Conservation (phyloP, 2,113 vertebrate genomes). For the Triplophysa siluroides region DNA sequence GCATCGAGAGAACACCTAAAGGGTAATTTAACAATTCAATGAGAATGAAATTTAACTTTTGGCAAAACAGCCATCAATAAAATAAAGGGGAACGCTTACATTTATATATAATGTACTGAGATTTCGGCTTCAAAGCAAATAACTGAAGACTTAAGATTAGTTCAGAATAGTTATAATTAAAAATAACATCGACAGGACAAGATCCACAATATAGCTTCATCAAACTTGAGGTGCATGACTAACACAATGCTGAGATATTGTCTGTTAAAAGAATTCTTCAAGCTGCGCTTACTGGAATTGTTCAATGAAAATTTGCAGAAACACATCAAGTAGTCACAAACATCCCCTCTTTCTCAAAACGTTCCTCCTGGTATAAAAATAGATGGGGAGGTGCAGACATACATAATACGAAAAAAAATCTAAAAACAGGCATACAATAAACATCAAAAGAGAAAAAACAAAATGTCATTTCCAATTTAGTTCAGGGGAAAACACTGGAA, state of each 20-base stretch:
- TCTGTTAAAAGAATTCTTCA: neutral
- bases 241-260: neutral
- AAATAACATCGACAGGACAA: neutral
- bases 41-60: neutral
- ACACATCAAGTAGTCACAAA: neutral
- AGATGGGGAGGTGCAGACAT: slow-evolving; percentile 2
- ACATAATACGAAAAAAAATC: neutral
- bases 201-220: slow-evolving; percentile 17
- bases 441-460: neutral
- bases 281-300: neutral
- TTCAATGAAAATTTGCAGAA: neutral
- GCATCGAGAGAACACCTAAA: neutral
- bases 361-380: slow-evolving; percentile 6
- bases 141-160: neutral
- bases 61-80: neutral
- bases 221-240: slow-evolving; percentile 20
- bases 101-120: slow-evolving; percentile 6
- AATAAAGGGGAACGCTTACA: slow-evolving; percentile 5
- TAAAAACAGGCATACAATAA: slow-evolving; percentile 18
- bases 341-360: slow-evolving; percentile 15
- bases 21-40: neutral
- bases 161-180: neutral
- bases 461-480: neutral
- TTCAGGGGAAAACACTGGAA: slow-evolving; percentile 17
- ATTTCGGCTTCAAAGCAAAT: neutral